Percentiles rank a stretch among this genome's conserved stretches.
These are phyloP conservation scores for Benitochromis conjunctus DNA, from an alignment of 2,113 vertebrate genomes.

Conservation along the genomic window DNA sequence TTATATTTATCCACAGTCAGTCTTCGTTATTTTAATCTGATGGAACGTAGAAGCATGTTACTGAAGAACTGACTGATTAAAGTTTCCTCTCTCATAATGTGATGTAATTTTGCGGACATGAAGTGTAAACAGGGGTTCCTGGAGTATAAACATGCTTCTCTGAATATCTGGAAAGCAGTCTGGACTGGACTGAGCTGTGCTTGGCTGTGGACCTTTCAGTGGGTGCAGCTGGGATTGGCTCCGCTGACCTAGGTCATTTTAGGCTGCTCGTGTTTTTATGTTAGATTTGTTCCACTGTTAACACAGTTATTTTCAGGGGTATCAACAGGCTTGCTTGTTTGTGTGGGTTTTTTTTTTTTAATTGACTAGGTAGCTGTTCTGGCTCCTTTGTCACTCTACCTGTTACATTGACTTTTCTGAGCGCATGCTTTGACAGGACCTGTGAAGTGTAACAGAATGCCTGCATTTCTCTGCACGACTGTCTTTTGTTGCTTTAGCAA, in stretches of 20 bases:
- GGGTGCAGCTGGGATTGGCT: constrained; percentile 22
- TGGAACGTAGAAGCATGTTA: constrained; percentile 9
- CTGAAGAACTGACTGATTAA: constrained; percentile 38
- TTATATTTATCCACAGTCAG: constrained; percentile 15
- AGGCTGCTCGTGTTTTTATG: background rate
- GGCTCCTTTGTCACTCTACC: background rate
- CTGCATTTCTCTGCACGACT: background rate
- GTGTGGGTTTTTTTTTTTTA: background rate
- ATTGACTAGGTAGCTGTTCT: background rate
- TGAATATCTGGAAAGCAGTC: constrained; percentile 42
- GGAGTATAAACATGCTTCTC: constrained; percentile 49
- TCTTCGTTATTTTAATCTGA: constrained; percentile 27
- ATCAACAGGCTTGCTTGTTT: background rate
- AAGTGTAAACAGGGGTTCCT: constrained; percentile 45
- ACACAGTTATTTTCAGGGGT: constrained; percentile 35
- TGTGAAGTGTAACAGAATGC: constrained; percentile 27
- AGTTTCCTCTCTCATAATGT: constrained; percentile 31
- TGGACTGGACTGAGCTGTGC: constrained; percentile 9
- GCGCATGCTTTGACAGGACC: background rate
- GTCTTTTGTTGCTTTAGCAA: constrained; percentile 12
- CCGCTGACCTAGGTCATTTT: background rate
- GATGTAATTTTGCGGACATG: constrained; percentile 51
- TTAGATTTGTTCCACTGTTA: constrained; percentile 1
- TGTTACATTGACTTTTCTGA: background rate
- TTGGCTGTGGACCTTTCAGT: constrained; percentile 22